Base-by-base conservation (phyloP, 2,113 vertebrate genomes). In the Butorides virescens region DNA sequence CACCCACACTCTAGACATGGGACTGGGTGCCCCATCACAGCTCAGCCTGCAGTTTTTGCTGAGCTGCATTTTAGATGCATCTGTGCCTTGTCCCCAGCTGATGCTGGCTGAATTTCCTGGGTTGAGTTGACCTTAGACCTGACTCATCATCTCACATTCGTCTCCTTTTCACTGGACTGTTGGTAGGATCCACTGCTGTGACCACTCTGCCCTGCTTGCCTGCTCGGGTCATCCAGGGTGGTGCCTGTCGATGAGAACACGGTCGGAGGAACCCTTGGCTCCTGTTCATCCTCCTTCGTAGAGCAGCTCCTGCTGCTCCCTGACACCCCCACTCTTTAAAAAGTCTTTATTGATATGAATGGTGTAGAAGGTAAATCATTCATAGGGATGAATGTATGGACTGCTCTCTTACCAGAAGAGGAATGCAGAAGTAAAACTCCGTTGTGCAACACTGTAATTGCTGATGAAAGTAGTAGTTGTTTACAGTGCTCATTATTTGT, bases 201-300 rank as follows among this genome's bases (percentile, higher is more conserved):
- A 49, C 5, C 19, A 37, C 36, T 8, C 39, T 56, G 18, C 17
- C 39, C 39, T 74, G 17, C 15, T 47, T 72, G 8, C 9, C 37
- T 3, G 1, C 37, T 71, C 0, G 0, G 4, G 16, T 44, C 1
- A 4, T 53, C 15, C 73, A 61, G 30, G 8, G 16, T 30, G 47
- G 15, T 87, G 10, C 4, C 26, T 56, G 17, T n/a, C 0, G 0
- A 9, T 27, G 26, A 87, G 32, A 30, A 55, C 42, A 14, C 0
- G 1, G 25, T 13, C 36, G 37, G 13, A 73, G 30, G 34, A 26
- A 23, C 44, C 3, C 8, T 55, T 2, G 4, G 7, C 29, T 76
- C 26, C 23, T n/a, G 4, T 37, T 88, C 2, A 0, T 67, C 13
- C 16, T 53, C 15, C 59, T 47, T 62, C 3, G 1, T 25, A 52